Evolutionary conservation across 2,113 vertebrate species (phyloP), one percentile per base, ranked within the genome.

Genomic region (Gnathonemus echidnorhynchus): DNA sequence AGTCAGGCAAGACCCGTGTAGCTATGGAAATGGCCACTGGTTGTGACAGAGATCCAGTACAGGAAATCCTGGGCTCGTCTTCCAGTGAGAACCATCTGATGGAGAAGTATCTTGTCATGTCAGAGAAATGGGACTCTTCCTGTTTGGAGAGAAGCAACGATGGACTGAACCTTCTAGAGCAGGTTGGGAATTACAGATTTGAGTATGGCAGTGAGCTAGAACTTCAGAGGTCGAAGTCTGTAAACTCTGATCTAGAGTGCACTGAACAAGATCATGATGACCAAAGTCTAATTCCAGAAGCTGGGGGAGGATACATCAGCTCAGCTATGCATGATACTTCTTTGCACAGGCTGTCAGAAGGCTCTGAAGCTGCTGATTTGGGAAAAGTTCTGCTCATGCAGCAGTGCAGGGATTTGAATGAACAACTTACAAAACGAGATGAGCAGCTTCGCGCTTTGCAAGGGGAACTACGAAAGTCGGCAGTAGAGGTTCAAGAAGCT

Each of bases 51-150:
- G 85, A 91, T 0, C 92, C 91, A 66, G 94, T 87, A 27, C 93
- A 92, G 45, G 93, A 93, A 87, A 85, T 91, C 91, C 11, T 91
- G 15, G 91, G 90, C 49, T 46, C 91, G 24, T 94, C 92, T 0
- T 2, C 91, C 27, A 86, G 89, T 6, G 91, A 88, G 8, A 93
- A 94, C 90, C 91, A 93, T 6, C 24, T 96, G 1, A 93, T 97
- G 95, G 95, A 95, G n/a, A 95, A 96, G 58, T 97, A 97, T 84
- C 92, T 98, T 52, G 42, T 94, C 50, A 94, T 95, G 0, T 94
- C 89, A 0, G 94, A 86, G 0, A 46, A 31, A 90, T 91, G 89
- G 4, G 91, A 94, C 0, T 93, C 93, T 15, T 96, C 94, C 0
- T 86, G 27, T 24, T 24, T 21, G 0, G 94, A 94, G 48, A 93